Percentiles rank a stretch among this genome's conserved stretches.
phyloP scores from a whole-genome alignment of 2,113 vertebrate genomes.

The Pica pica region DNA sequence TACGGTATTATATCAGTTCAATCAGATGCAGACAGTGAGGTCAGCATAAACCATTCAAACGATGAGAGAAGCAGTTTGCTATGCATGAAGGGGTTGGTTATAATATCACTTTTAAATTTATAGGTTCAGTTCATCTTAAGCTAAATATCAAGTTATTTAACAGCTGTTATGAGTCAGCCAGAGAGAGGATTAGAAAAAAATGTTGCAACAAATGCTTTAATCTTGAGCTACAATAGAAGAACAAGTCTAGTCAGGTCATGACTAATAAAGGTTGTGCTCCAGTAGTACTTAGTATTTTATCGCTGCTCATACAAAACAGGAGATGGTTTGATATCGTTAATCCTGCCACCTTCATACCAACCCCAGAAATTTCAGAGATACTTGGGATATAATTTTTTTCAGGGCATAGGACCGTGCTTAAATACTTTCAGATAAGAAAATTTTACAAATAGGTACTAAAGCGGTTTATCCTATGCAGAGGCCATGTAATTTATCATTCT shows the following conservation, averaged over 20 bases:
- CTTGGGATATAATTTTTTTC: background rate
- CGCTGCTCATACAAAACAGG: constrained; percentile 19
- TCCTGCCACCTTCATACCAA: background rate
- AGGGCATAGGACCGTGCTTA: background rate
- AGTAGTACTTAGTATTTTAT: constrained; percentile 14
- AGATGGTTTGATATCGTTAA: constrained; percentile 21
- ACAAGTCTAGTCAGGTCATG: constrained; percentile 67
- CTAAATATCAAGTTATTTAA: constrained; percentile 74
- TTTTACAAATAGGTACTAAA: background rate
- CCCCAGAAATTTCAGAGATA: background rate
- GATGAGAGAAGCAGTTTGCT: constrained; percentile 29
- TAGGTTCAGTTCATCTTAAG: constrained; percentile 62
- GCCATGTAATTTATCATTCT: background rate
- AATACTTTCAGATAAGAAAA: background rate
- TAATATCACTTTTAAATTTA: constrained; percentile 66
- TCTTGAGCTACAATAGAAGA: constrained; percentile 65
- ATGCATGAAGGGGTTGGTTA: constrained; percentile 29
- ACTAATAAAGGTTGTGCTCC: constrained; percentile 52
- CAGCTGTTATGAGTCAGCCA: constrained; percentile 73
- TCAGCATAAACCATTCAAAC: constrained; percentile 45
- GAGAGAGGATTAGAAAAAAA: constrained; percentile 58
- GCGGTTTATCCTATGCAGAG: background rate
- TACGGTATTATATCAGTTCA: constrained; percentile 13
- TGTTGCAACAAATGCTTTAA: constrained; percentile 70
- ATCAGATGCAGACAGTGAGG: constrained; percentile 29